A percentile compares a stretch with the other conserved stretches of the same genome.
These are phyloP conservation scores for Arrhamphus sclerolepis DNA, from an alignment of 2,797 vertebrate species.

Conservation along the genomic window DNA sequence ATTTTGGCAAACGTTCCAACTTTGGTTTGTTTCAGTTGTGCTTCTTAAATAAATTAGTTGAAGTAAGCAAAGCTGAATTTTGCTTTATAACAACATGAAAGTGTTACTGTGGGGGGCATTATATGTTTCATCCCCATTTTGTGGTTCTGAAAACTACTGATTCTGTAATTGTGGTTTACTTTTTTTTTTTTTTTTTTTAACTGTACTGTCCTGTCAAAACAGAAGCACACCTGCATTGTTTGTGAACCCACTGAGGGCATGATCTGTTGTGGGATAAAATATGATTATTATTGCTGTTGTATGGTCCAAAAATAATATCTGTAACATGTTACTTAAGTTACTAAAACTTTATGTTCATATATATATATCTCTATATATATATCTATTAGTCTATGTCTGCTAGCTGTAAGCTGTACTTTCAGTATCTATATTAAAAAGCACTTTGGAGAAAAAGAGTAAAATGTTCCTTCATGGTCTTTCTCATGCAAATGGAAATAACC, in stretches of 20 bases:
- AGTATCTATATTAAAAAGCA: constrained; percentile 73
- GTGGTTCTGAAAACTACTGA: constrained; percentile 47
- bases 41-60: constrained; percentile 8
- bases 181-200: constrained; percentile 25
- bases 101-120: constrained; percentile 30
- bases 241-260: constrained; percentile 54
- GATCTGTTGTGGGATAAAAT: constrained; percentile 35
- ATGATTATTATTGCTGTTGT: constrained; percentile 72
- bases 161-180: constrained; percentile 58
- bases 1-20: constrained; percentile 18
- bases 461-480: too few species aligned
- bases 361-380: constrained; percentile 43
- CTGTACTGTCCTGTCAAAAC: constrained; percentile 49
- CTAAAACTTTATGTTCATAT: constrained; percentile 60
- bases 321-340: constrained; percentile 64
- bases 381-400: constrained; percentile 66
- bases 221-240: constrained; percentile 68
- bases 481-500: too few species aligned
- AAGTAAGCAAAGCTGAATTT: constrained; percentile 4
- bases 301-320: constrained; percentile 70
- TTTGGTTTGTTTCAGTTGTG: constrained; percentile 15
- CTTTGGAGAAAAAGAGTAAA: constrained; percentile 42
- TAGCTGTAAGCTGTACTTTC: constrained; percentile 74
- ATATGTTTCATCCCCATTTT: constrained; percentile 40
- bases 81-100: constrained; percentile 31